phyloP scores from a whole-genome alignment of 2,797 vertebrate genomes.

The Sebastes miniatus region DNA sequence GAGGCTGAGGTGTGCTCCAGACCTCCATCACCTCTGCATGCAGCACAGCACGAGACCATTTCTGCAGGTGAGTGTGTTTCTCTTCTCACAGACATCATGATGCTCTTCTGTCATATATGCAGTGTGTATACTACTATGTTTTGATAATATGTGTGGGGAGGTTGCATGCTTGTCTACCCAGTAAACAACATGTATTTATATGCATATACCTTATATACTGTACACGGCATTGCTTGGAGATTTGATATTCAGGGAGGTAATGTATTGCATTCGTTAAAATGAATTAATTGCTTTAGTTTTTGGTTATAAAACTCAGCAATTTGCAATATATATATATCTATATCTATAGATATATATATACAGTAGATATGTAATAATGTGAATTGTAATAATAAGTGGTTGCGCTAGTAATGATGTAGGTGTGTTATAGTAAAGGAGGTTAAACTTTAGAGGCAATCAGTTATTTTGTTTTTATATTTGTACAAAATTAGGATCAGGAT shows the following conservation, averaged over 20 bases:
- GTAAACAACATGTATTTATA: slow-evolving; percentile 38
- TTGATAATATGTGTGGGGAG: not conserved
- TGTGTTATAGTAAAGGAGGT: not conserved
- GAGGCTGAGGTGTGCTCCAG: too few species aligned
- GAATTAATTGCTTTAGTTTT: not conserved
- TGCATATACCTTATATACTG: too few species aligned
- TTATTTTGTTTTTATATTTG: not conserved
- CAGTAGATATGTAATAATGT: not conserved
- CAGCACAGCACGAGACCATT: not conserved
- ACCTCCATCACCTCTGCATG: not conserved
- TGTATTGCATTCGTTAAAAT: not conserved
- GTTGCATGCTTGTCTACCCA: not conserved
- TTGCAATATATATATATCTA: not conserved
- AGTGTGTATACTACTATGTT: not conserved
- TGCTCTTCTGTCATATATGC: not conserved
- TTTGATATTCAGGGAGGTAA: too few species aligned
- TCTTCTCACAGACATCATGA: not conserved
- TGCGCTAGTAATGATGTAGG: too few species aligned
- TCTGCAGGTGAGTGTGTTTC: slow-evolving; percentile 58
- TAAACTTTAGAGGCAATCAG: not conserved
- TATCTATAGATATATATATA: too few species aligned
- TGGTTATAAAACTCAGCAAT: not conserved
- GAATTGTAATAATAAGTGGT: not conserved
- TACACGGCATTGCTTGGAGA: too few species aligned
- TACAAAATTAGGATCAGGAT: not conserved